Evolutionary conservation across 2,113 vertebrate genomes (phyloP).

Genomic region (Pyxicephalus adspersus): DNA sequence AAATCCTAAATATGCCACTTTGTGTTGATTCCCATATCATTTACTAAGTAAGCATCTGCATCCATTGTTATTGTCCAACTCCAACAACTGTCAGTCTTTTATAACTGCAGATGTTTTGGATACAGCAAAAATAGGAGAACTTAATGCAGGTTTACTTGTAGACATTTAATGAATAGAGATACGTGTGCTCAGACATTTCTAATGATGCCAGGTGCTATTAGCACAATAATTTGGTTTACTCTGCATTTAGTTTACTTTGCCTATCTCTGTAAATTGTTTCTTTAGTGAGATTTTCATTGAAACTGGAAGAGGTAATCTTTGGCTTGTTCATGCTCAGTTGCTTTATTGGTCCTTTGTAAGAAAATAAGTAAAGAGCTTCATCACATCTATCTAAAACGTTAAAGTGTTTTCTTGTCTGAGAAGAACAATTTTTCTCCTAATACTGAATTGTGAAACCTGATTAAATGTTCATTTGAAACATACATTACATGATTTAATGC

Average conservation of each 20-base stretch:
- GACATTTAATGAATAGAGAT: too few relatives aligned
- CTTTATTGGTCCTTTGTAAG: slow-evolving; percentile 27
- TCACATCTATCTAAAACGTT: slow-evolving; percentile 24
- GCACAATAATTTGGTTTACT: neutral
- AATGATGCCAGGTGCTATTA: neutral
- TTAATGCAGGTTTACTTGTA: too few relatives aligned
- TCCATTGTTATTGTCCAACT: too few relatives aligned
- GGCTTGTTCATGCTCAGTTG: neutral
- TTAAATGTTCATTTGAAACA: slow-evolving; percentile 56
- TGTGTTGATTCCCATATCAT: too few relatives aligned
- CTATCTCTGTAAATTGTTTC: neutral
- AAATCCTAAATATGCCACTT: too few relatives aligned
- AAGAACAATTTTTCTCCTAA: slow-evolving; percentile 46
- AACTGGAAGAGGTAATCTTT: neutral
- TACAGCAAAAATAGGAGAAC: too few relatives aligned
- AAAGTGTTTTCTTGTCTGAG: slow-evolving; percentile 45
- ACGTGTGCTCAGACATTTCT: neutral
- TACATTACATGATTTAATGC: slow-evolving; percentile 57
- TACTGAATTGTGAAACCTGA: slow-evolving; percentile 44
- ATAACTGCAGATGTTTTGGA: too few relatives aligned
- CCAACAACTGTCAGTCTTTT: too few relatives aligned
- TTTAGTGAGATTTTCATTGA: neutral
- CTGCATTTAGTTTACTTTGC: neutral
- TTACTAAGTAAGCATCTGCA: too few relatives aligned
- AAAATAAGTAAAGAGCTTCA: slow-evolving; percentile 40